phyloP scores from a whole-genome alignment of 2,113 vertebrate species.

The Bubo bubo region DNA sequence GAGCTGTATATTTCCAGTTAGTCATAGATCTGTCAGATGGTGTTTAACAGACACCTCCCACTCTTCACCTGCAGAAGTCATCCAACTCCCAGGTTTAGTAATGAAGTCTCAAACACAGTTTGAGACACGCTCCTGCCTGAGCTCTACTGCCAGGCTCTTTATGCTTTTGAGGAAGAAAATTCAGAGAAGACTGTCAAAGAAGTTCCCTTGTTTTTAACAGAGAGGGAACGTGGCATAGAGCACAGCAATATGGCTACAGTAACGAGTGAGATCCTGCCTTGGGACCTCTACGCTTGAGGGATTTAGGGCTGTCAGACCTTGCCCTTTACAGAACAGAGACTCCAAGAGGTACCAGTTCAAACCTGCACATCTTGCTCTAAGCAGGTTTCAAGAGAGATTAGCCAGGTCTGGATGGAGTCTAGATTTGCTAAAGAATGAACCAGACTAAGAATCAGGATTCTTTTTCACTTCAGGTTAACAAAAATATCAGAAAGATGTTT shows the following conservation, averaged over 20 bases:
- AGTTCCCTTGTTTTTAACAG: background rate
- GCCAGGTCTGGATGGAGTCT: background rate
- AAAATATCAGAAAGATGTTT: background rate
- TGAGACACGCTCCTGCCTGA: background rate
- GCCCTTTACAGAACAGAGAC: background rate
- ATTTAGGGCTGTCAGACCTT: background rate
- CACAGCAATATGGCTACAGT: background rate
- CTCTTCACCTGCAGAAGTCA: background rate
- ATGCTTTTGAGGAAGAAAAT: background rate
- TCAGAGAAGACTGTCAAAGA: background rate
- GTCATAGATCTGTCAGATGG: background rate
- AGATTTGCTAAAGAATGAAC: background rate
- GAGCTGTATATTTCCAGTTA: background rate
- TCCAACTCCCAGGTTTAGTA: background rate
- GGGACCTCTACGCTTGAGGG: background rate
- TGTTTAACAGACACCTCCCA: background rate
- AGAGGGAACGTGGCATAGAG: background rate
- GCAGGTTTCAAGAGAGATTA: background rate
- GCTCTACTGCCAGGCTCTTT: background rate
- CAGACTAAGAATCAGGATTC: background rate
- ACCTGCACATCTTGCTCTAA: background rate
- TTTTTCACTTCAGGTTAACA: background rate
- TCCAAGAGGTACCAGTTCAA: background rate
- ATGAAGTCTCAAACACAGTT: background rate
- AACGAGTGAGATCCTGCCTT: background rate